Base-by-base conservation (phyloP, 2,113 vertebrate genomes). In the Cyrtonyx montezumae region DNA sequence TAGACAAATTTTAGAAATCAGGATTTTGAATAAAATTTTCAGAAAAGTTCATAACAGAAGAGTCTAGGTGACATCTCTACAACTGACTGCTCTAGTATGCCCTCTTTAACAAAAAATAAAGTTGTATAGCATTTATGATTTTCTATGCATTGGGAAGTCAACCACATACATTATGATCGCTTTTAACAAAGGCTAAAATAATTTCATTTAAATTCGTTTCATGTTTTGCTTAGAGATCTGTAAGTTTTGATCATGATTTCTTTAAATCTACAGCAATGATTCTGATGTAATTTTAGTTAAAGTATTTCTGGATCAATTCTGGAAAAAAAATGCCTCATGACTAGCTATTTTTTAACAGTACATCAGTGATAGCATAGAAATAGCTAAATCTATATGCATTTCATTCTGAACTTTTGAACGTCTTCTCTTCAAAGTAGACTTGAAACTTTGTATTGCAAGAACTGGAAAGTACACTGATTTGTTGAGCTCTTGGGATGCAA, bases 301-400 rank as follows among this genome's bases (percentile, higher is more conserved):
- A 91, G 13, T 8, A 5, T 77, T 40, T 28, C 36, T 13, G 8
- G 18, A 53, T 71, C 34, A 82, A 8, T 65, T 37, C 30, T 74
- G 53, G 53, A 74, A 42, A 75, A 28, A 12, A 34, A 4, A 1
- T 0, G 28, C 58, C 0, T 43, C 22, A 25, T 56, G 11, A 59
- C 15, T 63, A 70, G 66, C 2, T 67, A n/a, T 9, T 20, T 93
- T 81, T 49, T 84, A n/a, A 36, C 21, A 45, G 4, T 18, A 3
- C 0, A 42, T 58, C 12, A 48, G 17, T 37, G 10, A 59, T 10
- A 48, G 4, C 0, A 5, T 7, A 43, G 25, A 12, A 51, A 66
- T 20, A 32, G 12, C 9, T 25, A 12, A 91, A 93, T 45, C 0
- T 74, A 19, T 4, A 48, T 8, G 3, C 30, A 43, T 66, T 66